Evolutionary conservation across 2,797 vertebrate genomes (phyloP).

Genomic region (Sebastes melanostomus): DNA sequence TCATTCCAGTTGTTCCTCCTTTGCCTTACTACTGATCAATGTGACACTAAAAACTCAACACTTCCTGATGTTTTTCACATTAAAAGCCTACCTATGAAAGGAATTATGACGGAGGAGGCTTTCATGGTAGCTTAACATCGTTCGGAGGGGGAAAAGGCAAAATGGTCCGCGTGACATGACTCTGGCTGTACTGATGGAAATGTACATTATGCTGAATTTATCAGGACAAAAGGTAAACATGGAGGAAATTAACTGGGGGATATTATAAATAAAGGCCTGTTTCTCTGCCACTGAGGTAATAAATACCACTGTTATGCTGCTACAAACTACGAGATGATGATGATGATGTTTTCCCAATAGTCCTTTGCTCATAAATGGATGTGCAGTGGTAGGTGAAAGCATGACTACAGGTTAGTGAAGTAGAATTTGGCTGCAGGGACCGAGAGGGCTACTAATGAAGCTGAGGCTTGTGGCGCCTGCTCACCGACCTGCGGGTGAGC

Average conservation of each 20-base stretch:
- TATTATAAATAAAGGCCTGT: background rate
- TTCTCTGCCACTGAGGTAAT: background rate
- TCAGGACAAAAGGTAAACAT: background rate
- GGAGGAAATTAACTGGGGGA: too few species aligned
- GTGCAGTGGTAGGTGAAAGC: background rate
- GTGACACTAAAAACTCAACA: background rate
- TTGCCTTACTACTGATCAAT: background rate
- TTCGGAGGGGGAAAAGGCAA: background rate
- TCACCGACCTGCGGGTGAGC: background rate
- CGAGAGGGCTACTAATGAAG: conserved; percentile 32
- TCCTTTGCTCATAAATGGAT: background rate
- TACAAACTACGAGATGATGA: background rate
- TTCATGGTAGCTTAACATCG: too few species aligned
- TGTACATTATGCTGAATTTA: background rate
- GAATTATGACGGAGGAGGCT: background rate
- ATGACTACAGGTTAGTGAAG: background rate
- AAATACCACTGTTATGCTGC: background rate
- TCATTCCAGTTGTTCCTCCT: background rate
- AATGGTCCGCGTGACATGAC: background rate
- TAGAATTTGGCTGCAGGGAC: conserved; percentile 38
- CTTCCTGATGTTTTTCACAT: background rate
- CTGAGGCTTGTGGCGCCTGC: conserved; percentile 6
- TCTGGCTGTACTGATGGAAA: background rate
- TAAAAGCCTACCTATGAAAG: background rate
- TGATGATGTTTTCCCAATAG: background rate